phyloP scores from a whole-genome alignment of 1,140 invertebrate species.

The Subanguina moxae region DNA sequence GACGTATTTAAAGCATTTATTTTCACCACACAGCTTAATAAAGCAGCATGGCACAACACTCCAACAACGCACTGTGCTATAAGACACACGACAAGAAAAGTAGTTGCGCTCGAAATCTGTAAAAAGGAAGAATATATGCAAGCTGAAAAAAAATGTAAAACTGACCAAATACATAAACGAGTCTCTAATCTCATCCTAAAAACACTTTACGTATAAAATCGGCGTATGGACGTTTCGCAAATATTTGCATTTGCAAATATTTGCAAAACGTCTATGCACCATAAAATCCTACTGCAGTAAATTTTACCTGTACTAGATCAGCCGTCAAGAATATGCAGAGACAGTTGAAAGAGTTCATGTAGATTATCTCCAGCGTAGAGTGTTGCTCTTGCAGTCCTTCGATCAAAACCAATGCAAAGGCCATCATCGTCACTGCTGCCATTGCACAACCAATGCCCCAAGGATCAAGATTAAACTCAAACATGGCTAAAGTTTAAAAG shows the following conservation, averaged over 20 bases:
- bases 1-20: constrained; percentile 19
- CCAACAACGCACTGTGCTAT: constrained; percentile 60
- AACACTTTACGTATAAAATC: too few relatives aligned
- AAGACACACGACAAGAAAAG: constrained; percentile 59
- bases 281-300: too few relatives aligned
- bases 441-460: constrained; percentile 54
- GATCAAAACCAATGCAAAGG: constrained; percentile 62
- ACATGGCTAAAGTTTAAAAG: constrained; percentile 43
- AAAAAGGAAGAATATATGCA: too few relatives aligned
- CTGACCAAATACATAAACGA: constrained; percentile 38
- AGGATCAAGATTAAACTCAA: constrained; percentile 62
- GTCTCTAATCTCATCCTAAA: constrained; percentile 34
- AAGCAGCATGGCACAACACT: constrained; percentile 26
- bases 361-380: constrained; percentile 28
- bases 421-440: constrained; percentile 60
- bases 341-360: constrained; percentile 46
- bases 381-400: constrained; percentile 55
- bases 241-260: too few relatives aligned
- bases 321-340: constrained; percentile 33
- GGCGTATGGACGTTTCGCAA: too few relatives aligned
- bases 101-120: constrained; percentile 16
- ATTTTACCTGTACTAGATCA: constrained; percentile 53
- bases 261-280: too few relatives aligned
- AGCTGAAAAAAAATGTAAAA: too few relatives aligned
- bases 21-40: constrained; percentile 26